Conservation (phyloP, 2,888 invertebrate genomes). For the Lepidocyrtoides sp. region DNA sequence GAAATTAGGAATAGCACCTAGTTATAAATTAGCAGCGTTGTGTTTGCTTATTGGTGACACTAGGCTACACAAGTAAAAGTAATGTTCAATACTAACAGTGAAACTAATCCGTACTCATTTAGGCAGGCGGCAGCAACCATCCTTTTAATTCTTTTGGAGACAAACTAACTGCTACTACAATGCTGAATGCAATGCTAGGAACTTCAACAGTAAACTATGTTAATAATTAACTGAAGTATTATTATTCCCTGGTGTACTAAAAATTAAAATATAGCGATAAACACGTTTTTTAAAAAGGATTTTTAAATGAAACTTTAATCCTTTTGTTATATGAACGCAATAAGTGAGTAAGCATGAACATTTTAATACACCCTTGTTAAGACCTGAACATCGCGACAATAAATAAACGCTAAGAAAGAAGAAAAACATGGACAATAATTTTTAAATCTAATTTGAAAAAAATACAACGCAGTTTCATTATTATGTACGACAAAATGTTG, state of each 20-base stretch:
- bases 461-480: neutral
- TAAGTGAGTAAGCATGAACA: neutral
- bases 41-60: neutral
- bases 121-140: neutral
- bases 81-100: neutral
- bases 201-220: neutral
- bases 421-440: neutral
- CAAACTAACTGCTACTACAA: neutral
- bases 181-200: neutral
- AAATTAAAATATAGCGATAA: neutral
- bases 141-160: neutral
- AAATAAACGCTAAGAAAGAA: neutral
- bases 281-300: neutral
- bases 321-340: slow-evolving; percentile 13
- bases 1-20: neutral
- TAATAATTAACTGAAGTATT: neutral
- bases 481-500: neutral
- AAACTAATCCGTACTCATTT: neutral
- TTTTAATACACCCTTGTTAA: neutral
- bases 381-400: slow-evolving; percentile 6
- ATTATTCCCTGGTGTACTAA: neutral
- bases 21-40: neutral
- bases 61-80: neutral
- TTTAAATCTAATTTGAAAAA: neutral
- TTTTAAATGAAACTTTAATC: neutral